phyloP scores from a whole-genome alignment of 2,888 invertebrate species.

The Pediacus dermestoides region DNA sequence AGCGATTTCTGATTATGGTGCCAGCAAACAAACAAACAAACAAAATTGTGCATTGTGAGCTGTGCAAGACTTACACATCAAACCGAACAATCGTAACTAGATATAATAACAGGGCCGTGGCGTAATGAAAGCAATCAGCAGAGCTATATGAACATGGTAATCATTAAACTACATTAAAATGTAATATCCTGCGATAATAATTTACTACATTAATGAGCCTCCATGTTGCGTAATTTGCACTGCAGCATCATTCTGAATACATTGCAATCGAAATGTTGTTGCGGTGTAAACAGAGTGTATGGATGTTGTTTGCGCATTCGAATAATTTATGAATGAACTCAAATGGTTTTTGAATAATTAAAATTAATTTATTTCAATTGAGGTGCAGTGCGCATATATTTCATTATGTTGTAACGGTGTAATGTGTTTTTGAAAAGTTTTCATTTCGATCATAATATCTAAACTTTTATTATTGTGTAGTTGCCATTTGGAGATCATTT shows the following conservation, averaged over 20 bases:
- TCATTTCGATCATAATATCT: too few species aligned
- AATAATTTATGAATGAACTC: conserved; percentile 31
- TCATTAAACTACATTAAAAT: conserved; percentile 21
- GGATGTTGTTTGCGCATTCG: conserved; percentile 25
- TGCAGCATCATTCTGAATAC: conserved; percentile 15
- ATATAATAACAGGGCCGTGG: too few species aligned
- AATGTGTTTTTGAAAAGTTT: too few species aligned
- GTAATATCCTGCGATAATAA: conserved; percentile 26
- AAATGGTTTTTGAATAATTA: conserved; percentile 28
- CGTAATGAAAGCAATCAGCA: conserved; percentile 7
- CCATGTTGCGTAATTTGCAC: conserved; percentile 26
- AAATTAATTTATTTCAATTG: conserved; percentile 25
- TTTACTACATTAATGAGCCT: conserved; percentile 30
- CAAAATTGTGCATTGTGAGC: too few species aligned
- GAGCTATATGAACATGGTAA: conserved; percentile 10
- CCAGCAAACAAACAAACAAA: too few species aligned
- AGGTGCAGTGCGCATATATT: too few species aligned
- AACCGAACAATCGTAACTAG: too few species aligned
- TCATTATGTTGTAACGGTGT: too few species aligned
- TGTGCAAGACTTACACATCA: too few species aligned
- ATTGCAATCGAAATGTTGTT: conserved; percentile 21
- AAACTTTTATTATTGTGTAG: too few species aligned
- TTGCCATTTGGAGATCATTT: too few species aligned
- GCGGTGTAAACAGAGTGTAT: conserved; percentile 25
- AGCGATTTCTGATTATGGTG: too few species aligned